Evolutionary conservation across 2,888 invertebrate genomes (phyloP).

Genomic region (Seira ritae): DNA sequence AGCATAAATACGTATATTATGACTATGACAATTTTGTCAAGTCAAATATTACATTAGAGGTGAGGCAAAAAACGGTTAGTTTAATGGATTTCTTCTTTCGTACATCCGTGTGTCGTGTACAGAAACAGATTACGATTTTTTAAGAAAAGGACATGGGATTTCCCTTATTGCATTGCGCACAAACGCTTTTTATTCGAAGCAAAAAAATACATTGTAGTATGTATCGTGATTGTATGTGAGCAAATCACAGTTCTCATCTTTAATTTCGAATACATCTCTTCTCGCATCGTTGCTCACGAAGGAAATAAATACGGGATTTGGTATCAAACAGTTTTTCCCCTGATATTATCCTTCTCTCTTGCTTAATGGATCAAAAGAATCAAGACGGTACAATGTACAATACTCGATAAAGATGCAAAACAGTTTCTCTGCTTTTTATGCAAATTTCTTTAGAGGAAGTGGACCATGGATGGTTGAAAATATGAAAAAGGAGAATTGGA

Average conservation of each 20-base stretch:
- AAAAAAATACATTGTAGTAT: background rate
- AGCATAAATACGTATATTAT: too few species aligned
- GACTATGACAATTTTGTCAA: too few species aligned
- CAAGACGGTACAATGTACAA: background rate
- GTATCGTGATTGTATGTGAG: background rate
- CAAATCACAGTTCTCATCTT: background rate
- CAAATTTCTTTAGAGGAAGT: background rate
- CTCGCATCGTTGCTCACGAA: background rate
- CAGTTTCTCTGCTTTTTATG: background rate
- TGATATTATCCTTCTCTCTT: background rate
- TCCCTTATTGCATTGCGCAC: background rate
- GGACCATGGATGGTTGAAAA: background rate
- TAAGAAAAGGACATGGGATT: background rate
- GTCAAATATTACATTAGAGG: too few species aligned
- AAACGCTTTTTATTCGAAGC: background rate
- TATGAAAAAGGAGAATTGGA: background rate
- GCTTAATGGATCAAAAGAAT: background rate
- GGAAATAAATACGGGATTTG: background rate
- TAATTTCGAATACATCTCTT: background rate
- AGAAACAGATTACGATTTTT: background rate
- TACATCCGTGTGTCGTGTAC: background rate
- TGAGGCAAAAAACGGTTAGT: background rate
- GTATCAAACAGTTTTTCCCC: too few species aligned
- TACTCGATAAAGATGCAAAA: constrained; percentile 2
- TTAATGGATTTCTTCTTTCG: background rate